Evolutionary conservation across 2,888 invertebrate genomes (phyloP), one percentile per base, ranked within the genome.

Genomic region (Lomographa bimaculata): DNA sequence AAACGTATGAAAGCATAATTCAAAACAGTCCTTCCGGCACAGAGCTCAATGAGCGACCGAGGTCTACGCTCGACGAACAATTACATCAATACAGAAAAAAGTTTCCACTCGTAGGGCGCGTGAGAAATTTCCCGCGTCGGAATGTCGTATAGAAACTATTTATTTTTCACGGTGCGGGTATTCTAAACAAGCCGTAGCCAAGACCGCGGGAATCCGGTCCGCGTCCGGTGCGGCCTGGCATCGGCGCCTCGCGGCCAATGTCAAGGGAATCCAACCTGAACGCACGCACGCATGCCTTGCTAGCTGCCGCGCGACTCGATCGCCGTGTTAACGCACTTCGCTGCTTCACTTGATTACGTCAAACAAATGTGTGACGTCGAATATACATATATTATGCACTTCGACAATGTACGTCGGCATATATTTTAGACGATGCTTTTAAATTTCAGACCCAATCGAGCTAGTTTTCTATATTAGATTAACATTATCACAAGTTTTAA

Each of bases 181-280:
- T 36, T 53, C 40, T 42, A 53, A 54, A 46, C 54, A 42, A 50
- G 60, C 54, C 28, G 8, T n/a, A n/a, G n/a, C n/a, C n/a, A n/a
- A n/a, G n/a, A n/a, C n/a, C 34, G 36, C 34, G 23, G 59, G 69
- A 60, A 64, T 61, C 55, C 53, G 52, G 55, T 51, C 51, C 16
- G 42, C 48, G 53, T 51, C 50, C 48, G 48, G 38, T 41, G 54
- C 41, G 47, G 14, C 47, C 41, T 53, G 33, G 27, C 23, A 23
- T 11, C 32, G 2, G 19, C 9, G 50, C 48, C 52, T 9, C 38
- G 36, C 55, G 50, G 29, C 17, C 44, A 41, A 21, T 44, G 57
- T 54, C 62, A 54, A 57, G 61, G 57, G 55, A 49, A 50, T 21
- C 38, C 46, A 36, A 38, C 53, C 50, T 44, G 45, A 12, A 33